Base-by-base conservation (phyloP, 2,113 vertebrate species). In the Thunnus maccoyii region DNA sequence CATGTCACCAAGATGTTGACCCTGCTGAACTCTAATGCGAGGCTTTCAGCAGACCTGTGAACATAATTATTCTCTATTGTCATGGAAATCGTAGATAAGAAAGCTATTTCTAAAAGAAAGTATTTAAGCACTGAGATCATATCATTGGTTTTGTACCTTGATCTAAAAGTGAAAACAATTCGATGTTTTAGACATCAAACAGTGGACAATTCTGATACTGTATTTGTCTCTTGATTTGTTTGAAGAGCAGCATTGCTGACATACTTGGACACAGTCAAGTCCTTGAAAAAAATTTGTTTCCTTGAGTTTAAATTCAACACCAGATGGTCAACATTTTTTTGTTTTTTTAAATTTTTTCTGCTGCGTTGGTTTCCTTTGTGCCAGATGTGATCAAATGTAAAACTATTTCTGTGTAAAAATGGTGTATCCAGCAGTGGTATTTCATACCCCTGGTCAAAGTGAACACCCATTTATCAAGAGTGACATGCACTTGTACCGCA, bases 391-490 rank as follows among this genome's bases (percentile, higher is more conserved):
- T 74, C 58, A 69, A 86, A 44, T 36, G 22, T 55, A 8, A 17
- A 80, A 73, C 44, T 79, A 60, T 84, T 72, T 80, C 61, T 44
- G 36, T 47, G 44, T 67, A 44, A 80, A 76, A 72, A 46, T 0
- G 30, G 48, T 6, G 32, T 47, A 17, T 36, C 70, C 70, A 60
- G 64, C 78, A 73, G 70, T 82, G 81, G 78, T 56, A 82, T 91
- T 89, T 89, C 76, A 76, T 81, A 80, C 67, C 25, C 3, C 16
- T 56, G 65, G 27, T 87, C 83, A 88, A 88, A 91, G 71, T 66
- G 52, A 74, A 76, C 25, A 50, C 51, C 11, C 51, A 72, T 87
- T 70, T 72, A 72, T 82, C 52, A 75, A 30, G 5, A 5, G n/a
- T 57, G 64, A 75, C 82, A 60, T 6, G 32, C 48, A 18, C 44